Base-by-base conservation (phyloP, 2,797 vertebrate species). In the Taenioides sp. region DNA sequence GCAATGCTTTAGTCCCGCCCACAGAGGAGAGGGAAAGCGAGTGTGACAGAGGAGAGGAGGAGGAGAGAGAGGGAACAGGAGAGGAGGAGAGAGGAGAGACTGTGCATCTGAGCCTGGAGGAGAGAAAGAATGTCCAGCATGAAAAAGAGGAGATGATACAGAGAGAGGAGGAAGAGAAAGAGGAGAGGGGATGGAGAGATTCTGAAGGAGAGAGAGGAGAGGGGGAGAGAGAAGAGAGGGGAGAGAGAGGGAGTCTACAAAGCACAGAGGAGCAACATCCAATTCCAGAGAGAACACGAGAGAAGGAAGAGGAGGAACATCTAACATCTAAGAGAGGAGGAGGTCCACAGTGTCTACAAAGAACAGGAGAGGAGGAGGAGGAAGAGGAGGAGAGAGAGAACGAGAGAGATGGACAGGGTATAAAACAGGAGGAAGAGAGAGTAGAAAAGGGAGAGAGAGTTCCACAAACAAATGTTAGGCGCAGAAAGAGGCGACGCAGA, bases 401-500 rank as follows among this genome's bases (percentile, higher is more conserved):
- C 0, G 31, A 52, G 50, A 52, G 50, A 54, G 18, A 43, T 9
- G 34, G 7, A 54, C 7, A 22, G n/a, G 52, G 34, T 37, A 37
- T 37, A 37, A 37, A 37, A 22, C 20, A 54, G 49, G 49, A 50
- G 49, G 16, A 17, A 18, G 47, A 28, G 23, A 18, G 17, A 16
- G 16, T 28, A 16, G 23, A 27, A 12, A 10, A 40, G 37, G 11
- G 37, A 2, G 10, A 40, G 58, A 31, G 27, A 34, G 18, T 18
- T n/a, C 7, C 28, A 61, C 28, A 61, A 61, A 61, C 59, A 61
- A 34, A 75, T 0, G 67, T 92, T 58, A 88, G 92, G 47, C 80
- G 83, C 60, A 87, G 91, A 75, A 87, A 77, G 77, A 89, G 72
- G 78, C 87, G 78, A 73, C 85, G 78, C 70, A 84, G 66, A 40